Percentiles rank a stretch among this genome's conserved stretches.
phyloP scores from a whole-genome alignment of 2,888 invertebrate species.

The Escarpia spicata region DNA sequence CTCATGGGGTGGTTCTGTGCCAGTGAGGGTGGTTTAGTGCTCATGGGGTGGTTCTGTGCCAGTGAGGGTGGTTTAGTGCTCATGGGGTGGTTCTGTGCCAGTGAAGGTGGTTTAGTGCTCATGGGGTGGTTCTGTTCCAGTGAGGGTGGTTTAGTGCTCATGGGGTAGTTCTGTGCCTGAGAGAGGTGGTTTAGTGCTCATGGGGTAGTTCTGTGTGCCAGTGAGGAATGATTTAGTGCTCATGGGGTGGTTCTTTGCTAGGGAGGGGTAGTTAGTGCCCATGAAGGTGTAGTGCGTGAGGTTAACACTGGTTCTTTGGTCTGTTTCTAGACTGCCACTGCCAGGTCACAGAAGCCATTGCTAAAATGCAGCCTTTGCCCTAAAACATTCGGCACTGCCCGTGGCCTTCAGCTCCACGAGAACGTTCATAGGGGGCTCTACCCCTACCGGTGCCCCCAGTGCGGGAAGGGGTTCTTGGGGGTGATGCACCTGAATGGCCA shows the following conservation, averaged over 20 bases:
- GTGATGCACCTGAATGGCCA: conserved; percentile 30
- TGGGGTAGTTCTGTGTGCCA: too few species aligned
- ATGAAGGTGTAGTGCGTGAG: not conserved
- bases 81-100: too few species aligned
- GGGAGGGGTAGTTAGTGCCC: too few species aligned
- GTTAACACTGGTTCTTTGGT: conserved; percentile 4
- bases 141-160: too few species aligned
- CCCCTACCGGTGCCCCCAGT: conserved; percentile 31
- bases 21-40: not conserved
- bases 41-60: not conserved
- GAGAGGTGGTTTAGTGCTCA: too few species aligned
- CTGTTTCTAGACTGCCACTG: conserved; percentile 16
- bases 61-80: too few species aligned
- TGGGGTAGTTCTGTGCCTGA: too few species aligned
- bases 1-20: too few species aligned
- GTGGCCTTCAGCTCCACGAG: conserved; percentile 47
- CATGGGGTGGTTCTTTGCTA: too few species aligned
- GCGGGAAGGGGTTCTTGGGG: conserved; percentile 30
- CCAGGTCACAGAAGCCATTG: conserved; percentile 5
- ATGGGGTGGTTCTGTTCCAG: too few species aligned
- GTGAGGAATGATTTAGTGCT: too few species aligned
- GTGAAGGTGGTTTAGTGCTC: too few species aligned
- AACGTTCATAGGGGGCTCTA: conserved; percentile 28
- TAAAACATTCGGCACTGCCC: conserved; percentile 51
- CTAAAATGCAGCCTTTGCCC: conserved; percentile 23